These are phyloP conservation scores for Mimumesa dahlbomi DNA, from an alignment of 2,888 invertebrate genomes.

Conservation along the genomic window DNA sequence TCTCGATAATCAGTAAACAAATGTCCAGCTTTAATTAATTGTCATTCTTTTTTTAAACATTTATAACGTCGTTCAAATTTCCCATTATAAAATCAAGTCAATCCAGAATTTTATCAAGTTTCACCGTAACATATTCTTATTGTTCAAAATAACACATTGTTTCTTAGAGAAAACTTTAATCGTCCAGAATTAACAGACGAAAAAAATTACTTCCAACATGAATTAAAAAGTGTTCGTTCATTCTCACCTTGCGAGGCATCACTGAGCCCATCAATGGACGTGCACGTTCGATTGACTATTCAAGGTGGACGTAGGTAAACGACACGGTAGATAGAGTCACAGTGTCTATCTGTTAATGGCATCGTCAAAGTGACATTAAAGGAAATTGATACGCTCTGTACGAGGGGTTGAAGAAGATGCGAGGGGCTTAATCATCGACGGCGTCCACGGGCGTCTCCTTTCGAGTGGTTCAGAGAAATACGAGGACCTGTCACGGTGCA, in stretches of 20 bases:
- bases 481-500: constrained; percentile 52
- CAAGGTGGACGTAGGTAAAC: constrained; percentile 43
- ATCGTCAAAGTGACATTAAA: constrained; percentile 60
- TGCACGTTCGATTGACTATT: constrained; percentile 41
- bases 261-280: neutral
- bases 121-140: no score
- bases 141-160: no score
- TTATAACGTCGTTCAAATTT: no score
- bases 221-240: no score
- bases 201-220: no score
- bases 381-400: constrained; percentile 55
- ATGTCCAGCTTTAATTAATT: no score
- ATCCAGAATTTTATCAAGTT: no score
- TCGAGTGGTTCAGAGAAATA: constrained; percentile 47
- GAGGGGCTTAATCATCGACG: constrained; percentile 52
- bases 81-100: no score
- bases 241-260: neutral
- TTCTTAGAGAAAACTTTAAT: no score
- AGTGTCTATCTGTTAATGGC: constrained; percentile 53
- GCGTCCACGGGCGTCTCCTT: constrained; percentile 48
- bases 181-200: no score
- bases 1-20: no score
- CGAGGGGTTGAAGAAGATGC: constrained; percentile 16
- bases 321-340: constrained; percentile 29
- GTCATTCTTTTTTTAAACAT: no score